A percentile compares a stretch with the other conserved stretches of the same genome.
Conservation (phyloP, 2,797 vertebrate species). For the Lophotriccus pileatus region DNA sequence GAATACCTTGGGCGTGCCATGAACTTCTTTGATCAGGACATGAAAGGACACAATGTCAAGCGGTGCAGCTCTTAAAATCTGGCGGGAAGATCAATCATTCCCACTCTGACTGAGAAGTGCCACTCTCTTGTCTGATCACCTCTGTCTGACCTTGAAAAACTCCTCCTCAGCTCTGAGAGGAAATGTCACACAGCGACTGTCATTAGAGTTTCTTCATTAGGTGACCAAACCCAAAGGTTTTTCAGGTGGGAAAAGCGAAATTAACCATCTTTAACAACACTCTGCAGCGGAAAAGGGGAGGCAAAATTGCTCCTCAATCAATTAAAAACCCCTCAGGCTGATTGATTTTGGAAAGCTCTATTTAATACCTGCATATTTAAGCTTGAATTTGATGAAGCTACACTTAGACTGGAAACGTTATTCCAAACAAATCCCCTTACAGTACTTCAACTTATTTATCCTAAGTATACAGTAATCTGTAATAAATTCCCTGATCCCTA, state of each 20-base stretch:
- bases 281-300: neutral
- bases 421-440: neutral
- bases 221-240: neutral
- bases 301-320: slow-evolving; percentile 1
- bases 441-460: neutral
- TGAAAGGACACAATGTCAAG: neutral
- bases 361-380: slow-evolving; percentile 34
- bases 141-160: slow-evolving; percentile 47
- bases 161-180: neutral
- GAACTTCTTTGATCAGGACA: neutral
- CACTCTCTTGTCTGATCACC: neutral
- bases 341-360: slow-evolving; percentile 30
- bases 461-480: neutral
- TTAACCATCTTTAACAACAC: neutral
- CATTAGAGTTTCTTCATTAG: neutral
- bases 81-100: neutral
- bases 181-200: rapidly evolving
- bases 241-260: neutral
- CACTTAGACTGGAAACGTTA: neutral
- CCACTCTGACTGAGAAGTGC: neutral
- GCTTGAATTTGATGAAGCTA: neutral
- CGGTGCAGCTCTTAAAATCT: neutral
- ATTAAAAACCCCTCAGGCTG: slow-evolving; percentile 9
- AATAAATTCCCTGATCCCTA: neutral
- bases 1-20: neutral